Evolutionary conservation across 1,140 invertebrate species (phyloP).

Genomic region (Rhagoletis zephyria): DNA sequence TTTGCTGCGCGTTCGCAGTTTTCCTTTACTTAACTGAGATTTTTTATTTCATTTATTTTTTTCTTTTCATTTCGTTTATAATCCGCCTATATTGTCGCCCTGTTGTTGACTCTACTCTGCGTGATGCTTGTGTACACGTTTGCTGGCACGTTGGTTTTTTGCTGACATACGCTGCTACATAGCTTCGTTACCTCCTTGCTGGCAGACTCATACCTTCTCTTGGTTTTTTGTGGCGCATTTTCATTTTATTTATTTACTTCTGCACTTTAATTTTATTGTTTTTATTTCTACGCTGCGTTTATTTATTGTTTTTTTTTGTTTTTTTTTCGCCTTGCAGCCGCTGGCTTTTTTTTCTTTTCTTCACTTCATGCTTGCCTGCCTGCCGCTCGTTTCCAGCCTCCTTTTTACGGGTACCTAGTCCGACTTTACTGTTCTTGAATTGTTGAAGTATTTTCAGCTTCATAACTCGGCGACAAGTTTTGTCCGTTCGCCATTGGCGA

Average conservation of each 20-base stretch:
- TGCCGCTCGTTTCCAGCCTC: background rate
- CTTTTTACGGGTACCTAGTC: background rate
- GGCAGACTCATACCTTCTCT: background rate
- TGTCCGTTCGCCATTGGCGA: slow-evolving; percentile 19
- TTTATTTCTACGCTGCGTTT: background rate
- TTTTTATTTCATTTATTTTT: background rate
- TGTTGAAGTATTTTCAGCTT: slow-evolving; percentile 1
- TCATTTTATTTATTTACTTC: slow-evolving; percentile 16
- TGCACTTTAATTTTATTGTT: background rate
- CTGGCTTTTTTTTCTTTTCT: background rate
- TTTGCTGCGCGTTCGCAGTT: background rate
- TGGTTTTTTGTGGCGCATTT: background rate
- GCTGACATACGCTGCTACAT: background rate
- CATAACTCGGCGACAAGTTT: slow-evolving; percentile 1
- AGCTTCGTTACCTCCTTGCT: background rate
- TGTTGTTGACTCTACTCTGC: background rate
- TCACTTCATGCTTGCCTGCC: background rate
- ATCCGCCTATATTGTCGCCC: background rate
- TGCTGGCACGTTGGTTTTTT: background rate
- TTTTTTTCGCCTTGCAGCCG: background rate
- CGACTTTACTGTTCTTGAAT: background rate
- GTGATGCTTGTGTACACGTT: background rate
- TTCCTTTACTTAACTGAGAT: background rate
- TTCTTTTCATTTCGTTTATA: background rate
- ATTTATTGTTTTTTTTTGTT: background rate